These are phyloP conservation scores for Tubulanus polymorphus DNA, from an alignment of 2,888 invertebrate species.

Conservation along the genomic window DNA sequence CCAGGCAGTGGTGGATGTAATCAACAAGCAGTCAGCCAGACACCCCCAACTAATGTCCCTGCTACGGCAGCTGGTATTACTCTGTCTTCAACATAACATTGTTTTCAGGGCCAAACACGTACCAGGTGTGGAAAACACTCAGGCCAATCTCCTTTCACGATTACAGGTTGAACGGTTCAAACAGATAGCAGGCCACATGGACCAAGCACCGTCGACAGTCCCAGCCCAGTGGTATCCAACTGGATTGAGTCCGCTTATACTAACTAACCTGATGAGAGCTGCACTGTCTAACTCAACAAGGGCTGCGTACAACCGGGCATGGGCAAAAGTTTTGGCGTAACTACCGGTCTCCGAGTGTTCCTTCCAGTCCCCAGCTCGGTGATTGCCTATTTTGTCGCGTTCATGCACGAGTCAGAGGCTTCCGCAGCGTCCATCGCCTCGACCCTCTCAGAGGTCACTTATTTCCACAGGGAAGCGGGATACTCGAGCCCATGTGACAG, in stretches of 20 bases:
- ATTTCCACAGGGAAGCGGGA: neutral
- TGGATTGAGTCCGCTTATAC: neutral
- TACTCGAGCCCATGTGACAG: neutral
- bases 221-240: neutral
- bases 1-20: slow-evolving; percentile 1
- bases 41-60: neutral
- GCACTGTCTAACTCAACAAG: neutral
- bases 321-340: neutral
- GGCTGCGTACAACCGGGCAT: neutral
- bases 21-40: slow-evolving; percentile 1
- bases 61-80: neutral
- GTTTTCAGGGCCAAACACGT: neutral
- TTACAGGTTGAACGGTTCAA: neutral
- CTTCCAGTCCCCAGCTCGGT: neutral
- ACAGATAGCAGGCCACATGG: neutral
- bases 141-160: neutral
- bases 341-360: neutral
- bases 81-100: neutral
- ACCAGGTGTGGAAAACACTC: neutral
- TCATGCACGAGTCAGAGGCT: neutral
- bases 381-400: neutral
- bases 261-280: neutral
- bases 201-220: neutral
- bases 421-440: neutral
- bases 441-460: neutral